Base-by-base conservation (phyloP, 2,888 invertebrate genomes). In the Epinotia ramella region DNA sequence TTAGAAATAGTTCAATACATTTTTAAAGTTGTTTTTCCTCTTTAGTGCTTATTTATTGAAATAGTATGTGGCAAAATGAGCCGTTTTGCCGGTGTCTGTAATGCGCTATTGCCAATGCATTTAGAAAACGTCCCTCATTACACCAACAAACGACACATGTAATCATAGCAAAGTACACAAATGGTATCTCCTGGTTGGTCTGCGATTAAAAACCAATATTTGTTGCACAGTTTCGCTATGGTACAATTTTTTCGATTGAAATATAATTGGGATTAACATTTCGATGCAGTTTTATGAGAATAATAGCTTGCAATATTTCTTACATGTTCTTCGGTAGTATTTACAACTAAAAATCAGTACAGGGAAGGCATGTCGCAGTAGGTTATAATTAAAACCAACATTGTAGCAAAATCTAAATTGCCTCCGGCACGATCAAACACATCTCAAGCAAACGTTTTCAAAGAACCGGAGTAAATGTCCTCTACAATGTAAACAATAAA, bases 401-500 rank as follows among this genome's bases (percentile, higher is more conserved):
- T 83, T 87, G 87, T 88, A 86, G 82, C 77, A 77, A 81, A 82
- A 78, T 79, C 80, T 79, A 80, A 82, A 79, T 78, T 77, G 78
- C 81, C 80, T 78, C 63, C 49, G 64, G 76, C 60, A 49, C 56
- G 63, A 63, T 70, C 67, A 70, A 76, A 81, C 85, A 84, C 84
- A 84, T 84, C 79, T 75, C 79, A 72, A 73, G 73, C 80, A 80
- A 82, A 82, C 71, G 75, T 66, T 77, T 80, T 81, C 78, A 83
- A 85, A 81, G 79, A 78, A 75, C 60, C 18, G 70, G 60, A 67
- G 78, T 73, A 78, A 74, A 78, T 78, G 77, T 82, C 79, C 79
- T 81, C 81, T 85, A 88, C 87, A 87, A 86, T 82, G 86, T 87
- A 86, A 78, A 73, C 7, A 76, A 79, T 83, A 87, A 85, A 83